Evolutionary conservation across 2,797 vertebrate genomes (phyloP), one percentile per base, ranked within the genome.

Genomic region (Ceryle rudis): DNA sequence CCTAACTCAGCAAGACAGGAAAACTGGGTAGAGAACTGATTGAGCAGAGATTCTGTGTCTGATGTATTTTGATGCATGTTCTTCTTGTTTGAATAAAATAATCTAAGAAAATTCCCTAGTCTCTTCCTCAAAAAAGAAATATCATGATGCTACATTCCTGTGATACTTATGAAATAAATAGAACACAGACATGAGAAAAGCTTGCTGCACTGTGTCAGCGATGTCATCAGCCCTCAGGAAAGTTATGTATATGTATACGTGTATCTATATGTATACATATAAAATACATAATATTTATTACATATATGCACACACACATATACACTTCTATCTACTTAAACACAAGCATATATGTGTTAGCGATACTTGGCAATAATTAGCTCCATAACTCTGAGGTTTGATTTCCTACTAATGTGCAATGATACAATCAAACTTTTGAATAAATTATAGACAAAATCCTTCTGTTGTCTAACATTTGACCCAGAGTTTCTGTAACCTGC

Each of bases 401-500:
- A 55, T 67, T 95, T 93, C n/a, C 65, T 91, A 52, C n/a, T 84
- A 88, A 91, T 31, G 29, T 92, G 39, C 70, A 81, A 77, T 23
- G 71, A 82, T 84, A 91, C 66, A 94, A 90, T 89, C 82, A 91
- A 95, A 96, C 69, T 95, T 96, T 93, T 91, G 90, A 96, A 97
- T 96, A 96, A 96, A 97, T 97, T 93, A 94, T 82, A 87, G 87
- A 72, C 51, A 91, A 94, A 95, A 90, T 66, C 65, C 73, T 94
- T 91, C 65, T 96, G 91, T 87, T 96, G 81, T 87, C 66, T 96
- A 90, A 92, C 94, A 96, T 97, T 91, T 96, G 93, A 96, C 94
- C 95, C 72, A 81, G 86, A 85, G 86, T 95, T 90, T 96, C 88
- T 93, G 85, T 61, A 93, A 91, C 92, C 93, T 92, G 90, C 93